Percentiles rank a stretch among this genome's conserved stretches.
phyloP scores from a whole-genome alignment of 1,140 invertebrate genomes.

The Gryllus bimaculatus region DNA sequence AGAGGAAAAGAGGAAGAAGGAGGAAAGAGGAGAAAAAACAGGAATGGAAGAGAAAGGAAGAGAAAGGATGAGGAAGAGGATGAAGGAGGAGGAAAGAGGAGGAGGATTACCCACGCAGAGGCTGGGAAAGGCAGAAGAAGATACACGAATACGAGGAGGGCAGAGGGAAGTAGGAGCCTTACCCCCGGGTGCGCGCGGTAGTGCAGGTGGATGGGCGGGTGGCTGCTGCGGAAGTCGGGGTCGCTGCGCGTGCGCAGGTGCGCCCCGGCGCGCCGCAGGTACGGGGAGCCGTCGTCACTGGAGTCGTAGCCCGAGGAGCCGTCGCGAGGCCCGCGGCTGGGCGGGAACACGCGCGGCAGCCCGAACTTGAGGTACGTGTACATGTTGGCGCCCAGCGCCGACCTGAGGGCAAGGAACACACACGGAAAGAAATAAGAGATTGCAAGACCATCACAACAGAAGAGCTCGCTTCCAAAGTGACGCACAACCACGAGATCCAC shows the following conservation, averaged over 20 bases:
- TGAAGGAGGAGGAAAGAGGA: too few species aligned
- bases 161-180: conserved; percentile 12
- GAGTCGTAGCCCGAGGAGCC: conserved; percentile 83
- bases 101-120: too few species aligned
- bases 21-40: too few species aligned
- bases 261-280: conserved; percentile 50
- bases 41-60: too few species aligned
- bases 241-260: conserved; percentile 50
- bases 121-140: too few species aligned
- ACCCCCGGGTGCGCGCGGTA: conserved; percentile 23
- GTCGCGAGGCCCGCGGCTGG: conserved; percentile 37
- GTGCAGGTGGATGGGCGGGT: not conserved
- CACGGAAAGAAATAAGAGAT: too few species aligned
- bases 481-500: too few species aligned
- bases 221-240: conserved; percentile 52
- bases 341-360: conserved; percentile 78
- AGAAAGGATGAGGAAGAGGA: too few species aligned
- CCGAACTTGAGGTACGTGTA: conserved; percentile 90
- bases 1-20: too few species aligned
- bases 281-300: conserved; percentile 49
- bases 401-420: conserved; percentile 35
- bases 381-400: conserved; percentile 76
- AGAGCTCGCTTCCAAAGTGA: too few species aligned
- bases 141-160: too few species aligned
- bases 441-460: too few species aligned